Conservation (phyloP, 2,113 vertebrate species). For the Thryonomys swinderianus region DNA sequence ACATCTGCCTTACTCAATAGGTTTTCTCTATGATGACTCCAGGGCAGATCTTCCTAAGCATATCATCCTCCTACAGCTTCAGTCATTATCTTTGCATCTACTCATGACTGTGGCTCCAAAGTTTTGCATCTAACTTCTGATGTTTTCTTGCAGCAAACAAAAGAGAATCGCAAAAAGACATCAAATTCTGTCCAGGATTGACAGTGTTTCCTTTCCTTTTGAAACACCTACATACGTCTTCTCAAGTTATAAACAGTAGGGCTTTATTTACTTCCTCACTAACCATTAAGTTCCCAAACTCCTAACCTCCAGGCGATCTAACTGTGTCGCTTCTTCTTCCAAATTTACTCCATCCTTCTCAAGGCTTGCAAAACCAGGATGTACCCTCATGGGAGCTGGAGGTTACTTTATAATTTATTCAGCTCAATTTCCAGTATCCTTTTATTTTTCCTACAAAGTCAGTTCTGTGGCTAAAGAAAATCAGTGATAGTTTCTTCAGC, state of each 20-base stretch:
- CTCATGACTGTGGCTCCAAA: background rate
- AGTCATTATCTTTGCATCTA: background rate
- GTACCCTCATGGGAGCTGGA: background rate
- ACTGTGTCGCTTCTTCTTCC: background rate
- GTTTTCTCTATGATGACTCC: background rate
- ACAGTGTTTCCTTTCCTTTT: background rate
- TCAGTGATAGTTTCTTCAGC: background rate
- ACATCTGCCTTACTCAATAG: background rate
- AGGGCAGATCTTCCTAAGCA: background rate
- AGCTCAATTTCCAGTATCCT: background rate
- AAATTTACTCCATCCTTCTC: background rate
- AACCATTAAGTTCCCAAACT: background rate
- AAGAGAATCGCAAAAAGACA: background rate
- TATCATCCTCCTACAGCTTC: background rate
- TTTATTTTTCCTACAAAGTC: background rate
- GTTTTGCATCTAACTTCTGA: background rate
- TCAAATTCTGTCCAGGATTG: background rate
- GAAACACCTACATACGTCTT: background rate
- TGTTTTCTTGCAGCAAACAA: background rate
- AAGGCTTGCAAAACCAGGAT: background rate
- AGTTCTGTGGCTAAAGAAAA: background rate
- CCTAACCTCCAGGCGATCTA: background rate
- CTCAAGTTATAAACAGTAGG: background rate
- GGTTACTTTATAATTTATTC: background rate
- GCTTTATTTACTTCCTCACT: background rate